These are phyloP conservation scores for Acipenser ruthenus DNA, from an alignment of 2,797 vertebrate genomes.

Conservation along the genomic window DNA sequence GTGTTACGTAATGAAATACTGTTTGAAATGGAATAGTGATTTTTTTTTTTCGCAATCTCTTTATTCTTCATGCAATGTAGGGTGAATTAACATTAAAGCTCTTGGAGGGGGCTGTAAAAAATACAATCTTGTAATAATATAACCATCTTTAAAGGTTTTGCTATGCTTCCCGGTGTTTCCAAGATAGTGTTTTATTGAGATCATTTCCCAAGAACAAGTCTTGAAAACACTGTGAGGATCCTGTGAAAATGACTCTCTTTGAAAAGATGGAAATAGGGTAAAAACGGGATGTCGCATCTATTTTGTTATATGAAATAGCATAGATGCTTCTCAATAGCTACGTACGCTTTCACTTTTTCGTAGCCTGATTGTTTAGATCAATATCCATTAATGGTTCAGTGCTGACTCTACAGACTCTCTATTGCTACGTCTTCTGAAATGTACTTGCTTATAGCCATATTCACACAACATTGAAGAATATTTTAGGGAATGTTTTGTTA, in stretches of 20 bases:
- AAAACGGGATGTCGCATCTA: constrained; percentile 24
- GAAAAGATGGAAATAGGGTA: constrained; percentile 9
- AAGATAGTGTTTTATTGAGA: background rate
- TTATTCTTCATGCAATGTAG: background rate
- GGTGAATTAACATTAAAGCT: background rate
- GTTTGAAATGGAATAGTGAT: too few species aligned
- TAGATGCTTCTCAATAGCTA: constrained; percentile 29
- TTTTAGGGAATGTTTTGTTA: too few species aligned
- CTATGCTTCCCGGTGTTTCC: background rate
- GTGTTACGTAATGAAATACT: too few species aligned
- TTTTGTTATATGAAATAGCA: constrained; percentile 31
- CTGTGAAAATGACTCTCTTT: constrained; percentile 6
- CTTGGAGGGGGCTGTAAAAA: background rate
- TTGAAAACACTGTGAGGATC: background rate
- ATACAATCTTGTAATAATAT: background rate
- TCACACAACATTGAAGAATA: too few species aligned
- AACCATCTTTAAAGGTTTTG: background rate
- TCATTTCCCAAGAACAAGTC: constrained; percentile 23
- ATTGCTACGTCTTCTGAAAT: too few species aligned
- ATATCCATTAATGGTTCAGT: constrained; percentile 5
- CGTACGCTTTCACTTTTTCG: constrained; percentile 22
- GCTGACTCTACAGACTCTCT: too few species aligned
- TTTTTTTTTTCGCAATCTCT: background rate
- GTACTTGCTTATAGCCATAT: too few species aligned
- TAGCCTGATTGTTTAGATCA: constrained; percentile 40